phyloP scores from a whole-genome alignment of 2,888 invertebrate genomes.

The Deroplatys truncata region DNA sequence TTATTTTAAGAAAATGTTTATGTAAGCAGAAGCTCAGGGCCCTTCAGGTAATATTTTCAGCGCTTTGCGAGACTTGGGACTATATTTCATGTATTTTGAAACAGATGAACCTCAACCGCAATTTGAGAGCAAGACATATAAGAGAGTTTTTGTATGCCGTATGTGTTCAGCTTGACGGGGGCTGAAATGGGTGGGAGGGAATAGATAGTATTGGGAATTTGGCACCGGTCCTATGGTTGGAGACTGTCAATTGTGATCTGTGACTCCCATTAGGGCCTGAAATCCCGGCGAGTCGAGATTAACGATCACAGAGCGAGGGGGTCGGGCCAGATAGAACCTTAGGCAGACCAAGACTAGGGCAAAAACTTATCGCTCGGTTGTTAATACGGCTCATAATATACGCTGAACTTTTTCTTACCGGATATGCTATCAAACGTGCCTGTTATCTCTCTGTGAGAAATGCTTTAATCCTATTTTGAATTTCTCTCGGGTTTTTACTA shows the following conservation, averaged over 20 bases:
- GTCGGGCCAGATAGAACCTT: neutral
- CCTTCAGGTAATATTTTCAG: too few relatives aligned
- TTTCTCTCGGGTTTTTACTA: too few relatives aligned
- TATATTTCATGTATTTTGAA: neutral
- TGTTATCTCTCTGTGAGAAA: neutral
- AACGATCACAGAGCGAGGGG: neutral
- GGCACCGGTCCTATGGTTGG: neutral
- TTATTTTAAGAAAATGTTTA: too few relatives aligned
- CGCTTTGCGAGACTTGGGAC: neutral
- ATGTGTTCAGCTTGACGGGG: neutral
- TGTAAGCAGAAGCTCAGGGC: neutral
- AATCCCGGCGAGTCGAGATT: conserved; percentile 5
- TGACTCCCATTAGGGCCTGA: conserved; percentile 24
- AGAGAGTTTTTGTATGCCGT: neutral
- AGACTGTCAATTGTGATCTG: conserved; percentile 24
- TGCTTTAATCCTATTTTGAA: neutral
- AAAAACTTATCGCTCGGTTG: neutral
- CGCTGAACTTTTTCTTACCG: neutral
- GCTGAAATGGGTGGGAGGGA: neutral
- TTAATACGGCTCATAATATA: neutral
- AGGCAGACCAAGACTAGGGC: neutral
- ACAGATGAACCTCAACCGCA: neutral
- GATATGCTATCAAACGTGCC: too few relatives aligned
- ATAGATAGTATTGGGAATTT: conserved; percentile 13
- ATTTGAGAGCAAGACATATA: neutral